phyloP scores from a whole-genome alignment of 2,888 invertebrate species.

The Drosophila histrio region DNA sequence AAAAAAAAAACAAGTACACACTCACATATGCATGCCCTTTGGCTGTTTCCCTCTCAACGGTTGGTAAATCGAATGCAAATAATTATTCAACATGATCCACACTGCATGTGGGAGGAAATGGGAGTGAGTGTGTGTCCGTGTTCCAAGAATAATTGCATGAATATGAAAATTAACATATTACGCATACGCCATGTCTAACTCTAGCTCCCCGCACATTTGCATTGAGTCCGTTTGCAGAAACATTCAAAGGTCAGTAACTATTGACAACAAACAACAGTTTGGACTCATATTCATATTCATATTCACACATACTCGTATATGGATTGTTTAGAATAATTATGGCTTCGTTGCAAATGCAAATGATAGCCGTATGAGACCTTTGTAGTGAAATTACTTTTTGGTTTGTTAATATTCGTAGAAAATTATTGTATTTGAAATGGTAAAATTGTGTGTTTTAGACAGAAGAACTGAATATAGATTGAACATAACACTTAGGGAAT shows the following conservation, averaged over 20 bases:
- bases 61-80: constrained; percentile 58
- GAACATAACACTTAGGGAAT: constrained; percentile 24
- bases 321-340: constrained; percentile 43
- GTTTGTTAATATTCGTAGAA: constrained; percentile 44
- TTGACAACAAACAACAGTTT: no score
- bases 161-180: constrained; percentile 55
- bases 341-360: constrained; percentile 9
- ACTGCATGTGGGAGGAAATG: not conserved
- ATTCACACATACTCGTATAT: not conserved
- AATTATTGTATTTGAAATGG: constrained; percentile 17
- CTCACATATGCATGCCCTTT: constrained; percentile 1
- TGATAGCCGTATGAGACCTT: constrained; percentile 6
- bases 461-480: constrained; percentile 16
- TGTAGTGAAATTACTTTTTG: constrained; percentile 33
- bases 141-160: constrained; percentile 45
- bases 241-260: constrained; percentile 13
- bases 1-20: not conserved
- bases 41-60: not conserved
- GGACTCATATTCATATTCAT: not conserved
- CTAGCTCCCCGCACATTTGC: not conserved
- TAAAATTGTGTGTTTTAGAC: constrained; percentile 19
- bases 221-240: constrained; percentile 8
- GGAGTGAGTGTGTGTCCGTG: not conserved
- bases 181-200: constrained; percentile 34
- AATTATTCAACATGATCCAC: constrained; percentile 62